Evolutionary conservation across 2,113 vertebrate species (phyloP), one percentile per base, ranked within the genome.

Genomic region (Poecile atricapillus): DNA sequence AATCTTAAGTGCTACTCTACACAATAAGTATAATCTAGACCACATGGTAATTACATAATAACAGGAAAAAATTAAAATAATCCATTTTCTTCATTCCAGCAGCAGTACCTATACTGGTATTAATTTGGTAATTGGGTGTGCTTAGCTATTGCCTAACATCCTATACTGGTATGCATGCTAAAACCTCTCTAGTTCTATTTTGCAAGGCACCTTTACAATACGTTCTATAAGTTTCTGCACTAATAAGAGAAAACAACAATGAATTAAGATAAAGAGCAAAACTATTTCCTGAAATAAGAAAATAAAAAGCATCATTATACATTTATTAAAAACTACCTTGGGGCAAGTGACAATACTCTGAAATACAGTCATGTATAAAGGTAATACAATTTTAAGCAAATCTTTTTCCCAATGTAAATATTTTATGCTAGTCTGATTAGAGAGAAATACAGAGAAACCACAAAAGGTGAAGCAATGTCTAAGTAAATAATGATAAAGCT

Each of bases 161-260:
- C 88, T 98, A 97, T 95, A 97, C 84, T 91, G 94, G 85, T 97
- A 97, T 96, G 95, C 97, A 98, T 98, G 98, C 98, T 98, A 97
- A 98, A 97, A 95, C 89, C 93, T 97, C 97, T 96, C 96, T 98
- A 97, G 94, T 91, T 97, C 98, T 98, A 98, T 87, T 97, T 97
- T 97, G 97, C 98, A 99, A 99, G 98, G 98, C 98, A 99, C 98
- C 98, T 98, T 98, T 98, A 98, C 96, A 97, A 96, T 97, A 98
- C 31, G 70, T 96, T 97, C 89, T 97, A 96, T 97, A 97, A 92
- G 22, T 89, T 94, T 97, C 56, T 74, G 90, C 88, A 97, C 95
- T 95, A 97, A 47, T 63, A 97, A 97, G 74, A 94, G 83, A 98
- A 98, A 97, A 94, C 44, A 68, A 55, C 37, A 87, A 39, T 84